Percentiles rank a stretch among this genome's conserved stretches.
These are phyloP conservation scores for Drosophila fulvimacula DNA, from an alignment of 2,888 invertebrate genomes.

Conservation along the genomic window DNA sequence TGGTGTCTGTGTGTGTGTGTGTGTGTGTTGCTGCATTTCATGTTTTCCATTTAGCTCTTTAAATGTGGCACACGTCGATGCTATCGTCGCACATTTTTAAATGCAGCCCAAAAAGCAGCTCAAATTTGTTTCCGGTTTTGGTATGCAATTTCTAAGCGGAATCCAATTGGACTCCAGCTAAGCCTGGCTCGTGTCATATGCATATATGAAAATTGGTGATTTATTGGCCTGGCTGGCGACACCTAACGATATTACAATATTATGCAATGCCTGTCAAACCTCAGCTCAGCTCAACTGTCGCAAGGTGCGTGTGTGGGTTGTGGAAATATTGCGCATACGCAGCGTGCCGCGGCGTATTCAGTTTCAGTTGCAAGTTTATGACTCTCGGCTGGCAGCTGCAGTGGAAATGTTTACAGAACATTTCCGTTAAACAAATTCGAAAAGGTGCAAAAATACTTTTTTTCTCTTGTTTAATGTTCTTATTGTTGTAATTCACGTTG, in stretches of 20 bases:
- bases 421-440: constrained; percentile 39
- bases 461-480: constrained; percentile 17
- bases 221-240: not conserved
- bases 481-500: constrained; percentile 41
- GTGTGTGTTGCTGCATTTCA: constrained; percentile 45
- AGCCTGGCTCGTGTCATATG: constrained; percentile 27
- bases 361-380: constrained; percentile 31
- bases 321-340: constrained; percentile 64
- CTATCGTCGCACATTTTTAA: constrained; percentile 58
- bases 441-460: constrained; percentile 66
- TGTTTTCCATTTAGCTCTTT: constrained; percentile 67
- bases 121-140: constrained; percentile 72
- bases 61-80: constrained; percentile 77
- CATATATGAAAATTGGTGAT: constrained; percentile 9
- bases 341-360: constrained; percentile 24
- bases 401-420: constrained; percentile 56
- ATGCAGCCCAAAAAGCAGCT: constrained; percentile 57
- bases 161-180: constrained; percentile 21
- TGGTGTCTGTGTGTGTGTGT: constrained; percentile 2
- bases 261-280: constrained; percentile 50
- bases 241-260: constrained; percentile 46
- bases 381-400: not conserved
- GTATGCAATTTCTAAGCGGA: constrained; percentile 58
- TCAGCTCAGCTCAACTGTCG: constrained; percentile 37
- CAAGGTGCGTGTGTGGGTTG: constrained; percentile 40